Conservation (phyloP, 2,797 vertebrate genomes). For the Enteromius unitaeniatus region DNA sequence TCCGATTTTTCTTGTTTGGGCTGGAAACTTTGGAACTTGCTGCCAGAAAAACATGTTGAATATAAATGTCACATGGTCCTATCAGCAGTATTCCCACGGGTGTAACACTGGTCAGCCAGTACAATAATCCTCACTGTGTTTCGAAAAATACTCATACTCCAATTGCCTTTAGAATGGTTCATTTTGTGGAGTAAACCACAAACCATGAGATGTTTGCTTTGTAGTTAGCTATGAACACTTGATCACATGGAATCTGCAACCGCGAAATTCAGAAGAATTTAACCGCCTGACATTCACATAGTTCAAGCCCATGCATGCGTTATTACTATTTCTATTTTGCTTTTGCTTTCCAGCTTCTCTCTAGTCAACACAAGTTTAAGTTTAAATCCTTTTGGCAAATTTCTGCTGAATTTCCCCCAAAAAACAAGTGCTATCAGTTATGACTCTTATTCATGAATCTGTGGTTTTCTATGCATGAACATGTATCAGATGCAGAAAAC, state of each 20-base stretch:
- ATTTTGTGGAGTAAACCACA: background rate
- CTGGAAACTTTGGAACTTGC: background rate
- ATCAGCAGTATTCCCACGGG: background rate
- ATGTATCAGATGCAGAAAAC: background rate
- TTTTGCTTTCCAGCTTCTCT: background rate
- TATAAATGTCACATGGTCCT: background rate
- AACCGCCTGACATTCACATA: background rate
- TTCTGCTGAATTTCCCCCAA: background rate
- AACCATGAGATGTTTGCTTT: slow-evolving; percentile 10
- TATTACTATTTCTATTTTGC: background rate
- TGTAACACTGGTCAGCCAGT: background rate
- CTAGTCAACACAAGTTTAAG: background rate
- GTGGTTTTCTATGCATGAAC: background rate
- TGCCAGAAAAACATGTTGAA: background rate
- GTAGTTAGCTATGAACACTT: background rate
- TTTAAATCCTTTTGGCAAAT: background rate
- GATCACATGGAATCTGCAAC: background rate
- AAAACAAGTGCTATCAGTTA: background rate
- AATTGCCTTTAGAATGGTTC: background rate
- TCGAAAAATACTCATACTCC: background rate
- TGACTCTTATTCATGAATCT: background rate
- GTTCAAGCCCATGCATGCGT: background rate
- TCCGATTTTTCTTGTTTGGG: background rate
- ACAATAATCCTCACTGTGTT: background rate
- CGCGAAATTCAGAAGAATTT: background rate